Evolutionary conservation across 2,888 invertebrate species (phyloP).

Genomic region (Druceiella hillmani): DNA sequence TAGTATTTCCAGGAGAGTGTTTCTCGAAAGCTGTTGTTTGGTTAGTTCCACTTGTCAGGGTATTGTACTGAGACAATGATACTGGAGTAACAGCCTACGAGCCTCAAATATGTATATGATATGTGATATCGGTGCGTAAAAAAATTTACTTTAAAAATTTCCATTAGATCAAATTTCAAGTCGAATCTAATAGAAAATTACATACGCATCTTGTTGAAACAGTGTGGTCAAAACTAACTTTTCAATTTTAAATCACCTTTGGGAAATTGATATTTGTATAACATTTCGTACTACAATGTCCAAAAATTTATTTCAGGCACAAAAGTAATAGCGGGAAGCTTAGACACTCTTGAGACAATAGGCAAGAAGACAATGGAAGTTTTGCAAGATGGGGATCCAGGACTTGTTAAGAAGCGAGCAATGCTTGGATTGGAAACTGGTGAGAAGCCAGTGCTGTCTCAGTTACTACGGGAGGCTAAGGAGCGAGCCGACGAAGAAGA

Average conservation of each 20-base stretch:
- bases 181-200: too few relatives aligned
- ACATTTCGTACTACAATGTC: background rate
- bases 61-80: too few relatives aligned
- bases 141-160: too few relatives aligned
- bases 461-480: slow-evolving; percentile 64
- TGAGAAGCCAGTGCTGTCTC: slow-evolving; percentile 60
- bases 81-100: too few relatives aligned
- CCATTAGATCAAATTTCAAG: too few relatives aligned
- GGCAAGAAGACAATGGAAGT: slow-evolving; percentile 95
- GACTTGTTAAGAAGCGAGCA: slow-evolving; percentile 71
- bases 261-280: slow-evolving; percentile 12
- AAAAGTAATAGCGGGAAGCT: slow-evolving; percentile 71
- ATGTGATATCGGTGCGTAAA: too few relatives aligned
- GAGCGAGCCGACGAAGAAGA: slow-evolving; percentile 60
- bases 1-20: too few relatives aligned
- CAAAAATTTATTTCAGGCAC: slow-evolving; percentile 39
- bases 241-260: slow-evolving; percentile 6
- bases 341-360: slow-evolving; percentile 86
- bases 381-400: slow-evolving; percentile 87
- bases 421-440: slow-evolving; percentile 54
- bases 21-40: too few relatives aligned
- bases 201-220: too few relatives aligned
- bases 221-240: too few relatives aligned
- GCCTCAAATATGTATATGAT: too few relatives aligned
- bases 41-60: too few relatives aligned